A percentile compares a stretch with the other conserved stretches of the same genome.
phyloP scores from a whole-genome alignment of 2,797 vertebrate species.

The Acridotheres tristis region DNA sequence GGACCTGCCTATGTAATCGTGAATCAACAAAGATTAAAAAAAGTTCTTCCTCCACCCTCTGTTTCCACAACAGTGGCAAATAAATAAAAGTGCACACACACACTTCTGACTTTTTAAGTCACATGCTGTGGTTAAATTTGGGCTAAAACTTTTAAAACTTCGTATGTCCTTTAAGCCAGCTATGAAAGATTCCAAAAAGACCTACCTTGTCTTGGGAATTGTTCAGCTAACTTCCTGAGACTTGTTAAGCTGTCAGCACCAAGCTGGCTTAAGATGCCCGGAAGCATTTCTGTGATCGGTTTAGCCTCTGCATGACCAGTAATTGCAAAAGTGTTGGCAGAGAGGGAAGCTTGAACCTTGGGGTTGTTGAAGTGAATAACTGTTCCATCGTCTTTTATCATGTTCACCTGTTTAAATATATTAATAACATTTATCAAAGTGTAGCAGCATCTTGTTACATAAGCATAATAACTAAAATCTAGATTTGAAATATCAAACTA shows the following conservation, averaged over 20 bases:
- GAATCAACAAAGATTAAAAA: not conserved
- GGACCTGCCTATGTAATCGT: not conserved
- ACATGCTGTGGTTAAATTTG: not conserved
- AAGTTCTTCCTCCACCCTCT: fast-evolving
- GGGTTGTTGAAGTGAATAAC: conserved; percentile 99
- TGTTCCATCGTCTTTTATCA: conserved; percentile 98
- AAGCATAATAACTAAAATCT: not conserved
- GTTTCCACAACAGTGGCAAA: not conserved
- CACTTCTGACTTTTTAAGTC: not conserved
- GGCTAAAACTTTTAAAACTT: not conserved
- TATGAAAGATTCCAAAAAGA: not conserved
- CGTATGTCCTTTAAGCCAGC: not conserved
- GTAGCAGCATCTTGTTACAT: not conserved
- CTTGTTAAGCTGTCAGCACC: conserved; percentile 97
- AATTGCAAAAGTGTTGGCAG: conserved; percentile 97
- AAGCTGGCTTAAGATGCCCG: conserved; percentile 97
- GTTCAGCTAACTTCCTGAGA: conserved; percentile 96
- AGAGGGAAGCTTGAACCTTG: conserved; percentile 97
- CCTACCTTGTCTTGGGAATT: conserved; percentile 95
- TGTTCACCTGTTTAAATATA: conserved; percentile 87
- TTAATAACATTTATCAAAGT: not conserved
- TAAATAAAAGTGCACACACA: not conserved
- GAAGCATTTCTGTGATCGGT: conserved; percentile 98
- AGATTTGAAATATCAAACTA: not conserved
- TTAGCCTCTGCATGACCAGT: conserved; percentile 97